These are phyloP conservation scores for Eurytoma californica DNA, from an alignment of 2,888 invertebrate genomes.

Conservation along the genomic window DNA sequence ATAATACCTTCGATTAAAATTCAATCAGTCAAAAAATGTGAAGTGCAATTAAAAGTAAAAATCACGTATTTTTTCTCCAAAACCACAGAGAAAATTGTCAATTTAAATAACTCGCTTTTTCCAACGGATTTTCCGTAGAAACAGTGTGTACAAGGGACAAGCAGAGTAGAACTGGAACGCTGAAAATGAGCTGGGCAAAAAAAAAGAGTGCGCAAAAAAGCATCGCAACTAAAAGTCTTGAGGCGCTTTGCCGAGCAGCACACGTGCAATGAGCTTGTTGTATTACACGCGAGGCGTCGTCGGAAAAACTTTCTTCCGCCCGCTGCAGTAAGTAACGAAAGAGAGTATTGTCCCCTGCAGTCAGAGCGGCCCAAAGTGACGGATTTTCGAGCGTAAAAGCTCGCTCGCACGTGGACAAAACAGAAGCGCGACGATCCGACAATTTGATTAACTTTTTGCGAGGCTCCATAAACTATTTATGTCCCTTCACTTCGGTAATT, in stretches of 20 bases:
- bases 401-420: not conserved
- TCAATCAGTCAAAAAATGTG: too few relatives aligned
- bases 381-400: conserved; percentile 2
- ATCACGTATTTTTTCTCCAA: too few relatives aligned
- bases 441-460: conserved; percentile 8
- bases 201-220: not conserved
- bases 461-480: not conserved
- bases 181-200: conserved; percentile 18
- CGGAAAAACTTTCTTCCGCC: conserved; percentile 15
- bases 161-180: not conserved
- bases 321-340: conserved; percentile 7
- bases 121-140: not conserved
- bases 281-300: conserved; percentile 7
- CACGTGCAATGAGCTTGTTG: conserved; percentile 25
- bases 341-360: not conserved
- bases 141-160: not conserved
- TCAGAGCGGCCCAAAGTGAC: conserved; percentile 2
- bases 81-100: too few relatives aligned
- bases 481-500: too few relatives aligned
- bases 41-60: too few relatives aligned
- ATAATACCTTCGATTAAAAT: too few relatives aligned
- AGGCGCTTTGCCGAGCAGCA: not conserved
- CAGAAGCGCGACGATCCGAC: not conserved
- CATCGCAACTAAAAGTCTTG: conserved; percentile 5
- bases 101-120: too few relatives aligned